Percentiles rank a stretch among this genome's conserved stretches.
phyloP scores from a whole-genome alignment of 2,113 vertebrate genomes.

The Cyphomyrus discorhynchus region DNA sequence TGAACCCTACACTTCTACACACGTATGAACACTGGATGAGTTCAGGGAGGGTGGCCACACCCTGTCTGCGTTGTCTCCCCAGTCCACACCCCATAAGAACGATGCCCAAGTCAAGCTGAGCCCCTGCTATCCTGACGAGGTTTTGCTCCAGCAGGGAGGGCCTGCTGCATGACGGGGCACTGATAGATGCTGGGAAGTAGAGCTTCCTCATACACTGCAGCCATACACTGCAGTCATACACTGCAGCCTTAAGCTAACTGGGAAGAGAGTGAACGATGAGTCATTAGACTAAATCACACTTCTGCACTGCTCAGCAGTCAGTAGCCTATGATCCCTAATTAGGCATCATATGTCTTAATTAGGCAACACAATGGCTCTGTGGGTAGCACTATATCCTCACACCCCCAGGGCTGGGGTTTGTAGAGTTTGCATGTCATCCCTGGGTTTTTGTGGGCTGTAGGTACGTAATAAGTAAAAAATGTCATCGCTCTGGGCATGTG shows the following conservation, averaged over 20 bases:
- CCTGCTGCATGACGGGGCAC: not conserved
- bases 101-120: not conserved
- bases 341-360: conserved; percentile 11
- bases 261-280: not conserved
- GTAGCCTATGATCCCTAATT: not conserved
- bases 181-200: not conserved
- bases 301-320: not conserved
- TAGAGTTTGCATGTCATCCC: not conserved
- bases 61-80: not conserved
- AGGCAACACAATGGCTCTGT: not conserved
- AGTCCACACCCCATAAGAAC: not conserved
- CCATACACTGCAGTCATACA: not conserved
- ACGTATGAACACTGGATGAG: not conserved
- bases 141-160: not conserved
- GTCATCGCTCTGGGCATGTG: not conserved
- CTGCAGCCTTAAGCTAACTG: not conserved
- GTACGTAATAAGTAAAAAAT: not conserved
- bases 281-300: not conserved
- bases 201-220: not conserved
- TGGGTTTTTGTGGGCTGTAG: not conserved
- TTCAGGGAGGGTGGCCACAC: not conserved
- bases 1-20: not conserved
- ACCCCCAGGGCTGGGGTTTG: not conserved
- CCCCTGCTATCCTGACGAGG: not conserved
- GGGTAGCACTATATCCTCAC: not conserved